phyloP scores from a whole-genome alignment of 2,888 invertebrate species.

The Sarcophaga rosellei region DNA sequence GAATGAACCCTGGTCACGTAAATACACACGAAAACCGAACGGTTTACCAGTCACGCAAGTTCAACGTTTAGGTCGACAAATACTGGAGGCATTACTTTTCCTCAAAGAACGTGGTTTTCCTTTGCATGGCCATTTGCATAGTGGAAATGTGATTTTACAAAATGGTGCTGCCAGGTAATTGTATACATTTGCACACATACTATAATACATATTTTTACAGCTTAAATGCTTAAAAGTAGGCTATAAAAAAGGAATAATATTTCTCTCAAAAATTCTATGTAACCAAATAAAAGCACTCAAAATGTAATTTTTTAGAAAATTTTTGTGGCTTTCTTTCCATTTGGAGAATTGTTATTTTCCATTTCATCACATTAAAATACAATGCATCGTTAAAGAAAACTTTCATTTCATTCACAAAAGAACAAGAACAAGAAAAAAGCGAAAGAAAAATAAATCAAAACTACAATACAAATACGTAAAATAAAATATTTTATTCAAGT shows the following conservation, averaged over 20 bases:
- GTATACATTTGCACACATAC: neutral
- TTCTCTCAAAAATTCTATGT: no score
- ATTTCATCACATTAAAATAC: neutral
- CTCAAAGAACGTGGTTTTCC: slow-evolving; percentile 93
- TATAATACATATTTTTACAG: no score
- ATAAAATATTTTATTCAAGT: no score
- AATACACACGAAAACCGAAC: slow-evolving; percentile 86
- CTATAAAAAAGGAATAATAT: slow-evolving; percentile 11
- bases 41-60: slow-evolving; percentile 90
- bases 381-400: neutral
- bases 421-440: no score
- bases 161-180: slow-evolving; percentile 93
- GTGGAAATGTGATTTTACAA: slow-evolving; percentile 94
- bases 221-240: slow-evolving; percentile 17
- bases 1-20: slow-evolving; percentile 90
- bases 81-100: slow-evolving; percentile 92
- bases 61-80: slow-evolving; percentile 92
- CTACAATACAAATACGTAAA: neutral
- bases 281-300: neutral
- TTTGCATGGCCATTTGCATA: slow-evolving; percentile 92
- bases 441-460: neutral
- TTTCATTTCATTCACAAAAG: neutral
- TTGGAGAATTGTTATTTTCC: neutral
- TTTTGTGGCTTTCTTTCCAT: neutral
- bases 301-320: slow-evolving; percentile 13